Evolutionary conservation across 2,113 vertebrate species (phyloP), one percentile per base, ranked within the genome.

Genomic region (Galemys pyrenaicus): DNA sequence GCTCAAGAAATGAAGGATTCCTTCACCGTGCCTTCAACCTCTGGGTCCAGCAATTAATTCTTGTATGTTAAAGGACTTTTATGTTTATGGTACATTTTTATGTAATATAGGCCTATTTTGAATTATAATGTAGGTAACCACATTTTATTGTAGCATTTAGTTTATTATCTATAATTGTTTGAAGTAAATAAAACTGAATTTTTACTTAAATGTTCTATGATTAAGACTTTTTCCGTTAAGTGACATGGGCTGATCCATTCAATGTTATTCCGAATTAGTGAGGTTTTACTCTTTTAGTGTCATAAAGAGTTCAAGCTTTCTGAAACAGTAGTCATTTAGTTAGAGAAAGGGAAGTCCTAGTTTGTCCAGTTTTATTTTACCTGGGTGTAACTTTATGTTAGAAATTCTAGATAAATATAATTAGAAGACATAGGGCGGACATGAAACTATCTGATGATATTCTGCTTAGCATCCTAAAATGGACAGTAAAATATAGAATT

Each of bases 21-120:
- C 96, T 97, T 97, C 97, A 97, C 1, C 93, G 92, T 97, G 96
- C 96, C 94, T 97, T 96, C 97, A 97, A 5, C 97, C 93, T 97
- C 96, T 97, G 97, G 96, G 97, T 96, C 95, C 94, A 87, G 96
- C 97, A 94, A 77, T 97, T 97, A 97, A 96, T 97, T 96, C 97
- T 97, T 97, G 97, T 97, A 97, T 97, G 96, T 97, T 96, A 97
- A 97, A 97, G 96, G 97, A 97, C 89, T 97, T 97, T 96, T 67
- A 93, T 96, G 92, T 94, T 97, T 97, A 95, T 96, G 94, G 82
- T 97, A 96, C 92, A 93, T 96, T 94, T 96, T 96, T 94, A 88
- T 96, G 73, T 96, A 94, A 96, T 82, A 22, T 85, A 96, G 94
- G 92, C 84, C 92, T 96, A 85, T 96, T 94, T 97, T 96, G 83